These are phyloP conservation scores for Zoanthus solanderi DNA, from an alignment of 92 coral and sea anemone species.

Conservation along the genomic window DNA sequence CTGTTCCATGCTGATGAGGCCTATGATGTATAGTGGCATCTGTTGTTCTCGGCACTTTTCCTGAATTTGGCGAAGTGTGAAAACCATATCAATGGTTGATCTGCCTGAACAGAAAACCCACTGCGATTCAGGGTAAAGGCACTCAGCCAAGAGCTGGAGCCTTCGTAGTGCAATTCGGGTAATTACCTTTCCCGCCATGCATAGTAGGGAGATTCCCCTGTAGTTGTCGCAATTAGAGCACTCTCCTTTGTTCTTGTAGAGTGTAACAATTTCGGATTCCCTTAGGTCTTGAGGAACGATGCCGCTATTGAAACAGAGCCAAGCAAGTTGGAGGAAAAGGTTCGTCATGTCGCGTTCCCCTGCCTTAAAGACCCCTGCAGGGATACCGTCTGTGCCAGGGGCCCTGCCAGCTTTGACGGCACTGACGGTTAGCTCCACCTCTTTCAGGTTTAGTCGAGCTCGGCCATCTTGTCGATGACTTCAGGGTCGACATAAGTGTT, in stretches of 20 bases:
- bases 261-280: background rate
- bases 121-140: background rate
- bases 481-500: background rate
- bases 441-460: background rate
- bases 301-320: background rate
- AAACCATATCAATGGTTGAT: too few species aligned
- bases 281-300: background rate
- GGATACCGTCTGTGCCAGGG: background rate
- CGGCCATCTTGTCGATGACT: slow-evolving; percentile 1
- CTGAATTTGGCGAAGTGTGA: too few species aligned
- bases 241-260: background rate
- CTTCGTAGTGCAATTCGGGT: slow-evolving; percentile 3
- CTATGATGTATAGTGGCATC: too few species aligned
- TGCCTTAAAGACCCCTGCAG: slow-evolving; percentile 1
- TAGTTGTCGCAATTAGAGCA: background rate
- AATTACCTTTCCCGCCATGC: background rate
- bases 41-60: too few species aligned
- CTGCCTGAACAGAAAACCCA: background rate
- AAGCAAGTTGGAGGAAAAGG: background rate
- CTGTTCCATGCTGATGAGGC: too few species aligned
- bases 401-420: background rate
- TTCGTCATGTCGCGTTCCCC: background rate
- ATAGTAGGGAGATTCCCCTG: slow-evolving; percentile 1
- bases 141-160: background rate
- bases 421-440: background rate